Conservation (phyloP, 2,113 vertebrate species). For the Tenebrosternarchus preto region DNA sequence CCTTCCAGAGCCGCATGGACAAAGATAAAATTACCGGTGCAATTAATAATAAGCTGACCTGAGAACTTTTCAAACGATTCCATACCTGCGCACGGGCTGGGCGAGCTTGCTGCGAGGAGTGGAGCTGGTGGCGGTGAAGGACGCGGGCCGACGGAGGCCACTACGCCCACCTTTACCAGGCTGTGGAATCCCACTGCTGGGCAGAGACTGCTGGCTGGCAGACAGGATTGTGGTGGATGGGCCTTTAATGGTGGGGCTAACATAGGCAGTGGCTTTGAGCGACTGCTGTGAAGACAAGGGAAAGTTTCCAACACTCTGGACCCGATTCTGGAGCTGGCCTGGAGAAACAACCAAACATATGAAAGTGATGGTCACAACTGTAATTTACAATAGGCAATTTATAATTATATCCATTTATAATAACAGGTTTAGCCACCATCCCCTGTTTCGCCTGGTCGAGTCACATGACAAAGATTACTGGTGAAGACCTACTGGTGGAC, state of each 20-base stretch:
- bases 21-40: too few species aligned
- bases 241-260: conserved; percentile 88
- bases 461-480: neutral
- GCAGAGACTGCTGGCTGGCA: conserved; percentile 72
- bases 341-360: conserved; percentile 79
- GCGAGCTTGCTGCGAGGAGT: conserved; percentile 77
- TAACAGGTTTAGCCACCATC: too few species aligned
- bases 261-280: conserved; percentile 90
- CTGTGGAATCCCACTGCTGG: conserved; percentile 80
- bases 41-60: too few species aligned
- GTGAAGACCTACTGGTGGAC: conserved; percentile 80
- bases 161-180: conserved; percentile 82
- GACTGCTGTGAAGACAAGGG: conserved; percentile 78
- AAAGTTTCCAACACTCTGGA: conserved; percentile 88
- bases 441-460: too few species aligned
- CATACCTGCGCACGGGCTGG: conserved; percentile 85
- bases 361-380: neutral
- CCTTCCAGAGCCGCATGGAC: too few species aligned
- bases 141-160: conserved; percentile 80
- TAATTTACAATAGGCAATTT: too few species aligned
- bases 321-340: conserved; percentile 83
- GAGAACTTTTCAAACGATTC: neutral
- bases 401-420: too few species aligned
- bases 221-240: conserved; percentile 67
- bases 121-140: conserved; percentile 60